Conservation (phyloP, 1,140 invertebrate genomes). For the Ips typographus region DNA sequence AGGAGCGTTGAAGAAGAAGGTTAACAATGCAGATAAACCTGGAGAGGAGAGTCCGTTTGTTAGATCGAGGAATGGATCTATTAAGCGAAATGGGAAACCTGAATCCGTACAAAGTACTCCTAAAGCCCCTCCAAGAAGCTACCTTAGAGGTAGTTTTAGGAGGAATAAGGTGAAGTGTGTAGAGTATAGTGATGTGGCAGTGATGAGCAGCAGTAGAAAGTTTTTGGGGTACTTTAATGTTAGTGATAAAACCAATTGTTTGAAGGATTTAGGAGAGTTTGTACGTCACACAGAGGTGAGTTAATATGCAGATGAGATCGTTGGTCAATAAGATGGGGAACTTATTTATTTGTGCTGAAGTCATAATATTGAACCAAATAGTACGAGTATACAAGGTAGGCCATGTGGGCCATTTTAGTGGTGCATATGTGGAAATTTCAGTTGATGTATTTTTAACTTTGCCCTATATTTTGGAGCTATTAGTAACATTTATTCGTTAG, state of each 20-base stretch:
- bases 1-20: slow-evolving; percentile 27
- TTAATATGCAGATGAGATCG: too few species aligned
- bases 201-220: slow-evolving; percentile 37
- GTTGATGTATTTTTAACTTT: too few species aligned
- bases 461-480: too few species aligned
- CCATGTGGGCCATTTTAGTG: too few species aligned
- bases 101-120: slow-evolving; percentile 12
- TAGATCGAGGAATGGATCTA: slow-evolving; percentile 34
- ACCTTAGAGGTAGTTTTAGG: slow-evolving; percentile 24
- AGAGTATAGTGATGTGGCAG: slow-evolving; percentile 32
- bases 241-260: slow-evolving; percentile 37
- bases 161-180: slow-evolving; percentile 27
- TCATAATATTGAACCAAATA: too few species aligned
- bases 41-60: slow-evolving; percentile 19
- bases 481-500: too few species aligned
- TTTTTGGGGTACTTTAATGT: slow-evolving; percentile 31
- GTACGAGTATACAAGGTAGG: too few species aligned
- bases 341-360: too few species aligned
- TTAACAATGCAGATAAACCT: slow-evolving; percentile 15
- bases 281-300: slow-evolving; percentile 21
- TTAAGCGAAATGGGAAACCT: slow-evolving; percentile 21
- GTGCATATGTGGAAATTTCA: too few species aligned
- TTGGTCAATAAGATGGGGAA: too few species aligned
- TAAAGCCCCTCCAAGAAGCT: slow-evolving; percentile 16
- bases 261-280: slow-evolving; percentile 36